A percentile compares a stretch with the other conserved stretches of the same genome.
Conservation (phyloP, 2,888 invertebrate genomes). For the Leptothorax acervorum region DNA sequence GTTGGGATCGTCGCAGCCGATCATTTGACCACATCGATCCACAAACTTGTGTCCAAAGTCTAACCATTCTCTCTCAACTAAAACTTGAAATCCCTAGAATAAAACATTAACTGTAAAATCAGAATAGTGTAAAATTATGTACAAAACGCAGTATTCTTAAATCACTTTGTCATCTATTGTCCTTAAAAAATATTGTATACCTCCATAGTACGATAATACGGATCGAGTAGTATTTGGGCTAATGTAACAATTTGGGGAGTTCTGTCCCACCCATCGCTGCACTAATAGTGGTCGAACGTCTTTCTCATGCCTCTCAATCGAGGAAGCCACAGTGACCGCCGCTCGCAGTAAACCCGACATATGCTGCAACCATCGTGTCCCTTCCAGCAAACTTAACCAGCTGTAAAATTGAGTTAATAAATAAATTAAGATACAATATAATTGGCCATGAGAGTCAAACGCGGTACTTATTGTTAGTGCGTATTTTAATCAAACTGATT, state of each 20-base stretch:
- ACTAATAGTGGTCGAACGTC: constrained; percentile 96
- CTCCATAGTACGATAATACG: constrained; percentile 96
- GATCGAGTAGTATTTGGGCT: constrained; percentile 96
- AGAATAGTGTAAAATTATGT: neutral
- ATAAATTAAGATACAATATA: too few species aligned
- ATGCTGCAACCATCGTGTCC: constrained; percentile 96
- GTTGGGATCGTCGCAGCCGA: constrained; percentile 94
- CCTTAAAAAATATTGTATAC: constrained; percentile 84
- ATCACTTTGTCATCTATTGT: neutral
- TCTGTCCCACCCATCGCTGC: constrained; percentile 99
- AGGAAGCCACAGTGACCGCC: constrained; percentile 92
- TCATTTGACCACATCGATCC: constrained; percentile 95
- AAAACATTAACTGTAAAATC: neutral
- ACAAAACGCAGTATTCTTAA: neutral
- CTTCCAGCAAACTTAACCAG: constrained; percentile 95
- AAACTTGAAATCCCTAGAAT: constrained; percentile 94
- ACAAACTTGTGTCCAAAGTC: constrained; percentile 99
- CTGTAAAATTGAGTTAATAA: constrained; percentile 86
- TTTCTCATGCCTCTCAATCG: constrained; percentile 92
- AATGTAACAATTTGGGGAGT: constrained; percentile 98
- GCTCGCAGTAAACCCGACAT: constrained; percentile 94
- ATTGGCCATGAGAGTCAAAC: too few species aligned
- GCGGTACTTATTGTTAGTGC: too few species aligned
- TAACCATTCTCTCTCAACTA: constrained; percentile 98
- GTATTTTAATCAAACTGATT: too few species aligned